Evolutionary conservation across 1,140 invertebrate genomes (phyloP).

Genomic region (Drosophila arizonae): DNA sequence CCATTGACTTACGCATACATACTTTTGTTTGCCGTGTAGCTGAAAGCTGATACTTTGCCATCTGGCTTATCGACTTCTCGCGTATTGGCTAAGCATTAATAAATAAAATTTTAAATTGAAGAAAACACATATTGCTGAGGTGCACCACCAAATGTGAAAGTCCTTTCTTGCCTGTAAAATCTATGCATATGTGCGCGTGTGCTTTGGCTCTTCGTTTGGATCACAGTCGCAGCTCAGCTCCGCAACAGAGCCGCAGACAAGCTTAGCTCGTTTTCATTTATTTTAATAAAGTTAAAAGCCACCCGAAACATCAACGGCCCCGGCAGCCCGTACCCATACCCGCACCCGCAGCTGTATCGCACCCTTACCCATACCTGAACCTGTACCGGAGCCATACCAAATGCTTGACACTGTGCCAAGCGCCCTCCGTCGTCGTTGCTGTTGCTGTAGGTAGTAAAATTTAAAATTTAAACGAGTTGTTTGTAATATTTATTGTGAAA

Average conservation of each 20-base stretch:
- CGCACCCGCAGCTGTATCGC: no score
- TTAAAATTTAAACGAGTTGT: conserved; percentile 54
- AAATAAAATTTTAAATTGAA: conserved; percentile 53
- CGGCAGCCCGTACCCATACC: no score
- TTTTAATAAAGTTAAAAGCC: conserved; percentile 76
- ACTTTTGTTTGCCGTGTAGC: conserved; percentile 12
- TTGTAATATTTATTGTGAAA: conserved; percentile 36
- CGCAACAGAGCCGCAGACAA: neutral
- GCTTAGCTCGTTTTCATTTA: conserved; percentile 51
- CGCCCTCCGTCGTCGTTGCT: neutral
- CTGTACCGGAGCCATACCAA: neutral
- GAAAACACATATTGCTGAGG: neutral
- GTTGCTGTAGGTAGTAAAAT: conserved; percentile 11
- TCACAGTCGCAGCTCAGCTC: neutral
- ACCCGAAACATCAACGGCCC: conserved; percentile 39
- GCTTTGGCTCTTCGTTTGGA: neutral
- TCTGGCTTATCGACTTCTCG: conserved; percentile 56
- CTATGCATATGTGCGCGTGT: neutral
- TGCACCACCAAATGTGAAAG: neutral
- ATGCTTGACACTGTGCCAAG: conserved; percentile 57
- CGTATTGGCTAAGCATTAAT: conserved; percentile 55
- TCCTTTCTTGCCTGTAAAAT: neutral
- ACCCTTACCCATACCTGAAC: neutral
- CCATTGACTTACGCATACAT: conserved; percentile 17
- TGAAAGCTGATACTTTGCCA: conserved; percentile 48